These are phyloP conservation scores for Sesamia nonagrioides DNA, from an alignment of 1,140 invertebrate species.

Conservation along the genomic window DNA sequence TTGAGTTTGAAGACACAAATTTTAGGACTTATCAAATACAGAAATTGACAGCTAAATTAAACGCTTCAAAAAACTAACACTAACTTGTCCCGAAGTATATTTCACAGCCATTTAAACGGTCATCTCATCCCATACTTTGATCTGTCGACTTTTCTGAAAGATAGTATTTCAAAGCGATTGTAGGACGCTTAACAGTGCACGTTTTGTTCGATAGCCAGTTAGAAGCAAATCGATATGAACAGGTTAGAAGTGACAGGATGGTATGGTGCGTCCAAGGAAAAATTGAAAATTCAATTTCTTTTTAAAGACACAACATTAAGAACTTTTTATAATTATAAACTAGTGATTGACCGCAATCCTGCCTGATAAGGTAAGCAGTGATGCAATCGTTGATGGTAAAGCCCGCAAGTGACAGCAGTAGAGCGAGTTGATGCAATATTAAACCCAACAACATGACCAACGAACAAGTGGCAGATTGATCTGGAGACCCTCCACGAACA, in stretches of 20 bases:
- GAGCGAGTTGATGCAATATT: too few species aligned
- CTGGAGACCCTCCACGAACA: too few species aligned
- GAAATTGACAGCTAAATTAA: not conserved
- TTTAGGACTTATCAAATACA: not conserved
- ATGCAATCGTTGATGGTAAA: too few species aligned
- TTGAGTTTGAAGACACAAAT: too few species aligned
- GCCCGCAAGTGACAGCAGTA: too few species aligned
- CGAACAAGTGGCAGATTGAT: too few species aligned
- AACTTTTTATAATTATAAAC: too few species aligned
- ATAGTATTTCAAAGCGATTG: slow-evolving; percentile 44
- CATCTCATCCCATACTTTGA: slow-evolving; percentile 7
- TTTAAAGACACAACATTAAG: too few species aligned
- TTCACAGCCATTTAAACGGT: not conserved
- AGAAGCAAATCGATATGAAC: slow-evolving; percentile 15
- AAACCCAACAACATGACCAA: too few species aligned
- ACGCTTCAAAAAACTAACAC: not conserved
- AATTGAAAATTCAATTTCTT: not conserved
- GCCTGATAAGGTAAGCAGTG: too few species aligned
- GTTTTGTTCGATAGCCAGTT: slow-evolving; percentile 1
- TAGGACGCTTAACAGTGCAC: slow-evolving; percentile 3
- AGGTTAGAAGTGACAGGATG: not conserved
- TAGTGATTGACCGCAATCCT: too few species aligned
- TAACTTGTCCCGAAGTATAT: not conserved
- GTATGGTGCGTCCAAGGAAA: not conserved
- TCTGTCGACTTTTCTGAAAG: not conserved